Evolutionary conservation across 2,888 invertebrate species (phyloP), one percentile per base, ranked within the genome.

Genomic region (Venustoraphidia nigricollis): DNA sequence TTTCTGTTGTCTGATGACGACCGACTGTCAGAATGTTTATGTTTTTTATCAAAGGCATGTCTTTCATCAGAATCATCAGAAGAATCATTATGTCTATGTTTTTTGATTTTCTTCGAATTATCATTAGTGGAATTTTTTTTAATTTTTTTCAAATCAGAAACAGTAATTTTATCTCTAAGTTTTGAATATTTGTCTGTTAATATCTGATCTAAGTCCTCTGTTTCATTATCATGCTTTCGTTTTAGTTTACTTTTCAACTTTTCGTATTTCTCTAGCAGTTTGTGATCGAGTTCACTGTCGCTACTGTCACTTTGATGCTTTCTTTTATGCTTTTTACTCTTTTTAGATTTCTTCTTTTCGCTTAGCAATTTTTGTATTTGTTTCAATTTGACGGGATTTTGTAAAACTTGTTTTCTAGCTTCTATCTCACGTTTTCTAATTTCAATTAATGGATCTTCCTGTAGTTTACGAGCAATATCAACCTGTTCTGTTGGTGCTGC

Each of bases 381-480:
- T 55, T 90, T 91, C 55, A 96, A 69, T 65, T 90, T 90, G 0
- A 95, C 77, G 1, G 95, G 95, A 72, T 96, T 96, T 58, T 91
- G 87, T 4, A 96, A 65, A 36, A 96, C 70, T 50, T 88, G 83
- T 50, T 83, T 80, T 39, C 87, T 72, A 0, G 87, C 84, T 60
- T 95, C 93, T 62, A 92, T 81, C 68, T 95, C 94, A 48, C 86
- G 78, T 60, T 91, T 87, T 58, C 85, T 88, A 8, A 96, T 94
- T 3, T 85, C 75, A 61, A 90, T 81, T 38, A 96, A 66, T 1
- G 96, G 96, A 71, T 96, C 96, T 66, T 96, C 95, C 62, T 93
- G 79, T 53, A 93, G 74, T 68, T 95, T 95, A 14, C 91, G 77
- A 42, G 79, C 81, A 59, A 93, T 72, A 64, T 95, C 94, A 10